Evolutionary conservation across 2,888 invertebrate species (phyloP), one percentile per base, ranked within the genome.

Genomic region (Drosophila algonquin): DNA sequence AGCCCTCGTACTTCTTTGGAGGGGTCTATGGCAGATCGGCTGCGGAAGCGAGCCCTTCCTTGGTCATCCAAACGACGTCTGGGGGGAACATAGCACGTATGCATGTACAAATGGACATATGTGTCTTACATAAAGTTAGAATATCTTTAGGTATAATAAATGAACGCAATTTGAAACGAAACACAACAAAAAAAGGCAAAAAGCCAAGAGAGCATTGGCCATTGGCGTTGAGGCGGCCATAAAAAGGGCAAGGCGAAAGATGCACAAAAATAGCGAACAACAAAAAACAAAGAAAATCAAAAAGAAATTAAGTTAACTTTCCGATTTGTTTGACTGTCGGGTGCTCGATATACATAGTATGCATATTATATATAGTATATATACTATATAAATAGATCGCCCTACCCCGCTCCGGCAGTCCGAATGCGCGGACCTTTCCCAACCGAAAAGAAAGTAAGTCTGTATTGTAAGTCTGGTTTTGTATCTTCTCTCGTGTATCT

Each of bases 401-500:
- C 40, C 6, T 6, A 6, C 40, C 7, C 40, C 24, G 24, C 40
- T 40, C 40, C 40, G 40, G 24, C 40, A 48, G 24, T 24, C 45
- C 32, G 51, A 63, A 16, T 63, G 53, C 51, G 61, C 61, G 73
- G 81, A 86, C 87, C 81, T 82, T 82, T 83, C 87, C 71, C 84
- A 82, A 82, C 76, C 58, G 40, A 83, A 82, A 82, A 83, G 81
- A 82, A 82, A 82, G 81, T 83, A 83, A 78, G 82, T 56, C 74
- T 67, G 51, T 18, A n/a, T n/a, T n/a, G n/a, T n/a, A n/a, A n/a
- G n/a, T 46, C n/a, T 47, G 40, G 30, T 51, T 27, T 50, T 63
- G 53, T 54, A 46, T 63, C 44, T 63, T 50, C 50, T 47, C 18
- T 47, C 16, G 18, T 6, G 47, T 18, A 10, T 47, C 47, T 12